Base-by-base conservation (phyloP, 2,113 vertebrate genomes). In the Syrmaticus mikado region DNA sequence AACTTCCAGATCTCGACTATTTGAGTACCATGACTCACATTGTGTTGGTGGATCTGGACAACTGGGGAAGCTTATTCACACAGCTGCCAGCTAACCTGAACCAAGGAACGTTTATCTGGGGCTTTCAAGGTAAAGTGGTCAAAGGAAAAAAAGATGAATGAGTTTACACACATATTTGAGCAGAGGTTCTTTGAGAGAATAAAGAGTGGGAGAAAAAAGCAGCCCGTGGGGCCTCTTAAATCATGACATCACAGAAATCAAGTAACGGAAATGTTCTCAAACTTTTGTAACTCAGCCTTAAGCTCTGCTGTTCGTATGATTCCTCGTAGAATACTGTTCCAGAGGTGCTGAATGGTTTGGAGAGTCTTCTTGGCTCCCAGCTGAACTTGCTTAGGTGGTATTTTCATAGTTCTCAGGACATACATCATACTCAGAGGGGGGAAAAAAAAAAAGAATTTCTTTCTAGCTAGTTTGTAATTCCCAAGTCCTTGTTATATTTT, bases 21-120 rank as follows among this genome's bases (percentile, higher is more conserved):
- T 93, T 98, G 50, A 94, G 97, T 86, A 98, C 98, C 72, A 98
- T 98, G 98, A 98, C 98, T 85, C 98, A 98, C 79, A 98, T 98
- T 85, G 97, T 98, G 45, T 97, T 98, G 96, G 97, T 98, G 94
- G 98, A 98, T 97, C 97, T 98, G 91, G 98, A 98, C 96, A 98
- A 98, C 94, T 98, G 98, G 98, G 97, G 98, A 83, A 97, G 86
- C 85, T 96, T 98, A 75, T 98, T 98, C 96, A 95, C 96, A 36
- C 97, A 98, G 65, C 95, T 98, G 60, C 98, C 98, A 76, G 97
- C 98, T 81, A 96, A 97, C 67, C 97, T 98, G 91, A 98, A 98
- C 87, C 98, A 98, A 95, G 98, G 98, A 85, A 98, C 98, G 1
- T 98, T 98, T 97, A 97, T 98, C 95, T 98, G 98, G 98, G 98